Base-by-base conservation (phyloP, 2,797 vertebrate species). In the Psittacula derbiana region DNA sequence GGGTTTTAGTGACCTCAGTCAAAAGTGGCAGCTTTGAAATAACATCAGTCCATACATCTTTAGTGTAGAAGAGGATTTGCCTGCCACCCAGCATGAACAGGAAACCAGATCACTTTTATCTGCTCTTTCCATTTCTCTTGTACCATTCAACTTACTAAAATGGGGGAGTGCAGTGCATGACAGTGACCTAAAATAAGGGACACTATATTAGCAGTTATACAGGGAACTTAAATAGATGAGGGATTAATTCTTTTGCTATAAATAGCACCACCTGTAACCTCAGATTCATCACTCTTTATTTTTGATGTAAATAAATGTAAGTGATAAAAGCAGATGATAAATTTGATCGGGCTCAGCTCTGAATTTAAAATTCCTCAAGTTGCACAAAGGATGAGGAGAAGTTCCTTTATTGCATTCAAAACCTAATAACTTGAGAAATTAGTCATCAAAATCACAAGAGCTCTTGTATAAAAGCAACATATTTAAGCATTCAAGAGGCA, bases 231-330 rank as follows among this genome's bases (percentile, higher is more conserved):
- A 92, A 93, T 86, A 92, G 85, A 86, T 13, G 74, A 79, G 12
- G 44, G 57, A 76, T 91, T 92, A 75, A 95, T 95, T 96, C 92
- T 88, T 91, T 67, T 64, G 62, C 88, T 95, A 80, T 88, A 87
- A 92, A 93, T 90, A 96, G 36, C 20, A 33, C 75, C 70, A 94
- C 91, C 85, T 90, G 83, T 93, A 94, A 91, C 78, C 46, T 80
- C 90, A 87, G 84, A 83, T 83, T 88, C 79, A 76, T 92, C 52
- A 5, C 67, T 76, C 90, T 93, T 95, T 92, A 87, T 88, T 95
- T 87, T 88, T 95, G 86, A 58, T 93, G 67, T 93, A 92, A 96
- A 93, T 86, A 95, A 85, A 89, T 49, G 43, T 74, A 86, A 90
- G 33, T 1, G 5, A 69, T 85, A 71, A 82, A 93, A 90, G 57